Base-by-base conservation (phyloP, 2,797 vertebrate species). In the Acipenser transmontanus region DNA sequence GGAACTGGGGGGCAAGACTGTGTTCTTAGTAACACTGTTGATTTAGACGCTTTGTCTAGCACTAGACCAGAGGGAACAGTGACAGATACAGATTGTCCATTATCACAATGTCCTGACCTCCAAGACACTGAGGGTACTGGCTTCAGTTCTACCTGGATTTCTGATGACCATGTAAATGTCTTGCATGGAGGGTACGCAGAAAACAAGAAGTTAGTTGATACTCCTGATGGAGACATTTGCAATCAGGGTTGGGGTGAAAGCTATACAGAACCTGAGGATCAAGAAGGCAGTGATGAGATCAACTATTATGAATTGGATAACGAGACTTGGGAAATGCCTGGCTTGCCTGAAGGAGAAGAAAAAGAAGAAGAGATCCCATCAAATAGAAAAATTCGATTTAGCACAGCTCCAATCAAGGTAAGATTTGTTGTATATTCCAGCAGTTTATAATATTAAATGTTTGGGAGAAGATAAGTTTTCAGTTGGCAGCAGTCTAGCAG, bases 211-310 rank as follows among this genome's bases (percentile, higher is more conserved):
- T 94, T 87, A 9, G 85, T 96, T 63, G 97, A 95, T 75, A 93
- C 87, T 1, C 85, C 87, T 0, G 89, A 92, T 1, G 87, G 88
- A 8, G 90, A 90, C 0, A 89, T 88, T 52, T 91, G 89, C 73
- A 96, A 91, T 81, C 92, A 95, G 62, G 95, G 95, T 65, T 98
- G 96, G 96, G 95, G 91, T 61, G 94, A 97, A 81, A 93, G 93
- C 68, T 95, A 91, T 80, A 95, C 94, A 0, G 95, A 98, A 63
- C 89, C 89, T 0, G 94, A 96, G 67, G 95, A 97, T 66, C 92
- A 96, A 76, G 88, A 94, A 65, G 95, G 94, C 7, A 96, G 92
- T 34, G 96, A 98, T 8, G 95, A 96, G 69, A 93, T 93, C 74
- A 85, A 82, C 62, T 90, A 82, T 78, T 98, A 94, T 0, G 94